Base-by-base conservation (phyloP, 1,140 invertebrate genomes). In the Drosophila pectinifera region DNA sequence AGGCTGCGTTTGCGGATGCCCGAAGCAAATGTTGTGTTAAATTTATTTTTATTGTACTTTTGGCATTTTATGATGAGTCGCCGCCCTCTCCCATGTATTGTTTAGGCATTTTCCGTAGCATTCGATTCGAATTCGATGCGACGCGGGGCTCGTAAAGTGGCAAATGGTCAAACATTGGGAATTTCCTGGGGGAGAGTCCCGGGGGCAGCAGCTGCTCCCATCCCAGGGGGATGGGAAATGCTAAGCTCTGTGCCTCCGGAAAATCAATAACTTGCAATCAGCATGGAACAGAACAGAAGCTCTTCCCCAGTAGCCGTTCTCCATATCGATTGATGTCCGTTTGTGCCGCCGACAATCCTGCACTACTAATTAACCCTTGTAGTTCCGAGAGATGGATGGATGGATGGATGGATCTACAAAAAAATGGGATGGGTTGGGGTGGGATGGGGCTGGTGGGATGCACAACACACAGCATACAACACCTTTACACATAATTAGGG, bases 401-500 rank as follows among this genome's bases (percentile, higher is more conserved):
- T n/a, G n/a, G n/a, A n/a, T n/a, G n/a, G n/a, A 58, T 31, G 41
- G n/a, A n/a, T n/a, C n/a, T n/a, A 55, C 62, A 42, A 31, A 48
- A 63, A 42, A 51, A 51, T 1, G 3, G 5, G 8, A 0, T 5
- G 10, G 6, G 5, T 13, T 26, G 10, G 26, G 5, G 7, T 46
- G 36, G 36, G n/a, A 38, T 26, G 55, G 38, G 18, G 43, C 22
- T 36, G 20, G 13, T 45, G 46, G 39, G 36, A 67, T 31, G 28
- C 28, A 31, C 48, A 43, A 42, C 51, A 74, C 36, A 70, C 75
- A 43, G 38, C 51, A 74, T 28, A 70, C 75, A 84, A 86, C 82
- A 86, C 79, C 82, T 88, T 86, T 86, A 86, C 79, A 86, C 83
- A 88, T 83, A 86, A 86, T 86, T 86, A 86, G 82, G 78, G 82